These are phyloP conservation scores for Temnothorax curvispinosus DNA, from an alignment of 1,140 invertebrate species.

Conservation along the genomic window DNA sequence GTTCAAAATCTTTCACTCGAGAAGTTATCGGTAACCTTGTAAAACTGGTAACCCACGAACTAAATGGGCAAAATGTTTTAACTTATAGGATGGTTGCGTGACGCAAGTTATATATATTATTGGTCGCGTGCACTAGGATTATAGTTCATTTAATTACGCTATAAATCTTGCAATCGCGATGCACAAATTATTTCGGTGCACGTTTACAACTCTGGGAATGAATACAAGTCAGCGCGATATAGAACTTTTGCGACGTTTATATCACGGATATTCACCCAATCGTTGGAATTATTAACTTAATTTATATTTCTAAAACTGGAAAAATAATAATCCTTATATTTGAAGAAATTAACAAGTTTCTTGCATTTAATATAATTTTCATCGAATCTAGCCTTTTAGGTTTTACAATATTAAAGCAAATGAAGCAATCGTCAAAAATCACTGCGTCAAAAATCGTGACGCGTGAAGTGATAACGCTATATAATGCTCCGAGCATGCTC, in stretches of 20 bases:
- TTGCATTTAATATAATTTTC: not conserved
- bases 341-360: not conserved
- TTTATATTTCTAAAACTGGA: not conserved
- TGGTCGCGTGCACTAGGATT: constrained; percentile 17
- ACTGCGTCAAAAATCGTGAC: constrained; percentile 4
- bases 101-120: constrained; percentile 38
- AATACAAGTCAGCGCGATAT: not conserved
- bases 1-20: no score
- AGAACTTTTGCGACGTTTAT: constrained; percentile 30
- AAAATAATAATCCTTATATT: not conserved
- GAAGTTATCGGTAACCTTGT: constrained; percentile 12
- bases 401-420: not conserved
- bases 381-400: not conserved
- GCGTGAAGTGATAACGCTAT: constrained; percentile 23
- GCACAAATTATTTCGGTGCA: constrained; percentile 46
- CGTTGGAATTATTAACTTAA: not conserved
- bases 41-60: constrained; percentile 5
- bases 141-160: constrained; percentile 37
- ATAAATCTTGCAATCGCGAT: constrained; percentile 52
- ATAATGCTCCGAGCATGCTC: constrained; percentile 13
- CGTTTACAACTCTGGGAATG: constrained; percentile 19
- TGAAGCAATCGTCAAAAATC: constrained; percentile 12
- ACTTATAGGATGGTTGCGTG: constrained; percentile 41
- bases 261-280: not conserved
- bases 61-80: constrained; percentile 3